phyloP scores from a whole-genome alignment of 2,888 invertebrate genomes.

The Chrysolina americana region DNA sequence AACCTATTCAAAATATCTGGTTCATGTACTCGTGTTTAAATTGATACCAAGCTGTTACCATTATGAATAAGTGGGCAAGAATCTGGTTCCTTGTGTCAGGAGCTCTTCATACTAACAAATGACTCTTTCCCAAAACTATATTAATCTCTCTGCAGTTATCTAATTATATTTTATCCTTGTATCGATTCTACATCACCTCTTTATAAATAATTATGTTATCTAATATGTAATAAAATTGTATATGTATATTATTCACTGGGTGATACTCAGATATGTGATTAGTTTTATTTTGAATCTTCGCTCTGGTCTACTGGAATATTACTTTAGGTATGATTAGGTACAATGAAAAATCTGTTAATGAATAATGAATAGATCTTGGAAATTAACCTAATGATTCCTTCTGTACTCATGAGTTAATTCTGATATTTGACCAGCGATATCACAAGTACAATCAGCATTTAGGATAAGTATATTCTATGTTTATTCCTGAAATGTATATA shows the following conservation, averaged over 20 bases:
- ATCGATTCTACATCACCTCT: conserved; percentile 1
- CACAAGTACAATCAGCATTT: conserved; percentile 27
- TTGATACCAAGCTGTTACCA: conserved; percentile 4
- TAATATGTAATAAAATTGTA: conserved; percentile 32
- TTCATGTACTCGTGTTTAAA: neutral
- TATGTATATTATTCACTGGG: neutral
- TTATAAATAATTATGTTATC: conserved; percentile 23
- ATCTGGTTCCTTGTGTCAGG: neutral
- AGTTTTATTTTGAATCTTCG: neutral
- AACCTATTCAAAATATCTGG: no score
- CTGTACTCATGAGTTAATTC: neutral
- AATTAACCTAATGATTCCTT: neutral
- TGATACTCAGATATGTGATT: conserved; percentile 16
- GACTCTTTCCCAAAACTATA: neutral
- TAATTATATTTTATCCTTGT: conserved; percentile 37
- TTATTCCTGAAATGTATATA: conserved; percentile 12
- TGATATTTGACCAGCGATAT: conserved; percentile 20
- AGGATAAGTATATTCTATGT: neutral
- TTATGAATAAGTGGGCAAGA: neutral
- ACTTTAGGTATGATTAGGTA: neutral
- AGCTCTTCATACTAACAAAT: neutral
- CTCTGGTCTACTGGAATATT: conserved; percentile 17
- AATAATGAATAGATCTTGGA: neutral
- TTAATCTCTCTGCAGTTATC: neutral
- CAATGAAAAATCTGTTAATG: neutral